phyloP scores from a whole-genome alignment of 2,888 invertebrate species.

The Protophormia terraenovae region DNA sequence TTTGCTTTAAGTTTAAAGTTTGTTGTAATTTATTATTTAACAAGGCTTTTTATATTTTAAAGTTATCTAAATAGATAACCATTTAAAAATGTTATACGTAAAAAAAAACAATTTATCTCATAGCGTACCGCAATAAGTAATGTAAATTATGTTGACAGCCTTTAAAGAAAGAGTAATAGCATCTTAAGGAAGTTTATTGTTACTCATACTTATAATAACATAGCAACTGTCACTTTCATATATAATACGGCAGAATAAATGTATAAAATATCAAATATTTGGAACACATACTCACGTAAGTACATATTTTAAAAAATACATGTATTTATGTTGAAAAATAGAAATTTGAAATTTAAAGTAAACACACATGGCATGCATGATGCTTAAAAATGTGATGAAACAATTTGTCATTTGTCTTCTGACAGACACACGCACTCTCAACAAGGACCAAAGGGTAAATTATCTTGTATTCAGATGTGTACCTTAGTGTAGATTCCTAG shows the following conservation, averaged over 20 bases:
- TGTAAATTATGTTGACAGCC: conserved; percentile 26
- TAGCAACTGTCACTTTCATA: conserved; percentile 64
- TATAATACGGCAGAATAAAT: conserved; percentile 48
- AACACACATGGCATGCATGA: conserved; percentile 35
- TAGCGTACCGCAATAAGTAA: not conserved
- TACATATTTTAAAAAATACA: too few relatives aligned
- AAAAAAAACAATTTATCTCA: too few relatives aligned
- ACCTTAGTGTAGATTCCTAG: conserved; percentile 2
- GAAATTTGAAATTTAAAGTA: not conserved
- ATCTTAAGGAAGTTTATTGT: conserved; percentile 33
- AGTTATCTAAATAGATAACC: too few relatives aligned
- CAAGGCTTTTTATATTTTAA: too few relatives aligned
- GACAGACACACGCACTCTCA: conserved; percentile 20
- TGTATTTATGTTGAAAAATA: conserved; percentile 64
- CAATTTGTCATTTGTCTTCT: conserved; percentile 76
- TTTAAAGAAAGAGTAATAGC: conserved; percentile 10
- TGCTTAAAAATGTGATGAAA: conserved; percentile 72
- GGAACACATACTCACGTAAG: too few relatives aligned
- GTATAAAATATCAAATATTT: conserved; percentile 73
- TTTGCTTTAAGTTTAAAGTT: too few relatives aligned
- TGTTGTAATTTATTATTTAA: too few relatives aligned
- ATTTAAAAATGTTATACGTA: too few relatives aligned
- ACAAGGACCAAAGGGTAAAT: conserved; percentile 39
- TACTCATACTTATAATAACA: conserved; percentile 2
- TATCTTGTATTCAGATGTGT: not conserved